Evolutionary conservation across 2,113 vertebrate species (phyloP).

Genomic region (Proterorhinus semilunaris): DNA sequence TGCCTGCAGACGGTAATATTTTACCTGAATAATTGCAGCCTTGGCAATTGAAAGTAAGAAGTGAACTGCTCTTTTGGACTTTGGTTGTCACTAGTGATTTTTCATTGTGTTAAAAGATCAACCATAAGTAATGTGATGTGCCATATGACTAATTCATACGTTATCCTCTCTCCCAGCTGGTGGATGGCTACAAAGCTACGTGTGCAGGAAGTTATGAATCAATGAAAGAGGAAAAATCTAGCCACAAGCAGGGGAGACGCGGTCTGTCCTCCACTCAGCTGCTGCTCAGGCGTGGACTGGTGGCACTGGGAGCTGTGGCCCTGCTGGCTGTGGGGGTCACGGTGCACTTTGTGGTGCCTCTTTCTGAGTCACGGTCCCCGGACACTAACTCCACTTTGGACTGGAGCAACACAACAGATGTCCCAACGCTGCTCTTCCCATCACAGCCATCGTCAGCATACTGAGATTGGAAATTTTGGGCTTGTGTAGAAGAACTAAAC

Average conservation of each 20-base stretch:
- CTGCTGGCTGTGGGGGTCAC: conserved; percentile 58
- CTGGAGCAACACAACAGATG: conserved; percentile 47
- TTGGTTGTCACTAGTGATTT: not conserved
- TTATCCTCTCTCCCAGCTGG: conserved; percentile 33
- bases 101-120: not conserved
- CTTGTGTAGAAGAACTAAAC: not conserved
- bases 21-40: no score
- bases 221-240: not conserved
- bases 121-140: not conserved
- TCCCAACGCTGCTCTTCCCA: conserved; percentile 20
- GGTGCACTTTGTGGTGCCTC: conserved; percentile 59
- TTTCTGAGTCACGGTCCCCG: conserved; percentile 36
- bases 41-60: no score
- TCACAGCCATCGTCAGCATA: not conserved
- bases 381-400: conserved; percentile 52
- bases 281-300: conserved; percentile 69
- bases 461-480: not conserved
- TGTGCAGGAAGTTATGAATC: not conserved
- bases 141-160: not conserved
- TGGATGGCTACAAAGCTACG: conserved; percentile 38
- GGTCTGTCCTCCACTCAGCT: conserved; percentile 68
- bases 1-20: no score
- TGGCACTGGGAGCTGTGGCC: conserved; percentile 44
- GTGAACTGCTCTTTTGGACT: no score
- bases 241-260: not conserved